Conservation (phyloP, 37 sponge, comb jelly and placozoan genomes). For the Petrosia ficiformis region DNA sequence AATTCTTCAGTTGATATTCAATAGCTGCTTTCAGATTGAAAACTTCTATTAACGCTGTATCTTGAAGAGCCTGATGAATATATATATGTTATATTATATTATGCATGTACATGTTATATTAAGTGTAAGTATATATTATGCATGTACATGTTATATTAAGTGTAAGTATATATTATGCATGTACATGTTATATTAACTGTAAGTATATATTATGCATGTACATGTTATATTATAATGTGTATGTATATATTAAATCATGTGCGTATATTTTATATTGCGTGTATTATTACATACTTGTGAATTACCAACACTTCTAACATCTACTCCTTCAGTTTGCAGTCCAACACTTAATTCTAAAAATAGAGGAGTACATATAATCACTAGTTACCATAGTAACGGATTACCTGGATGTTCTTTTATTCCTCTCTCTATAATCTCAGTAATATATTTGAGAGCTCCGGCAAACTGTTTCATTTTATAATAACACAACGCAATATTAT, state of each 20-base stretch:
- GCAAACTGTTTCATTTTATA: slow-evolving; percentile 91
- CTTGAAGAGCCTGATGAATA: slow-evolving; percentile 76
- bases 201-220: too few relatives aligned
- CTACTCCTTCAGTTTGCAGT: slow-evolving; percentile 93
- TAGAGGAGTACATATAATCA: not conserved
- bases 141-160: not conserved
- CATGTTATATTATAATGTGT: too few relatives aligned
- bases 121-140: not conserved
- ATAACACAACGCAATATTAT: slow-evolving; percentile 36
- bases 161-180: not conserved
- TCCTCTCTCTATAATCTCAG: slow-evolving; percentile 93
- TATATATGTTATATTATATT: not conserved
- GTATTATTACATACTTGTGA: slow-evolving; percentile 55
- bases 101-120: not conserved
- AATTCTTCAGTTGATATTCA: slow-evolving; percentile 97
- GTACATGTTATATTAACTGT: too few relatives aligned
- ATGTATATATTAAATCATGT: too few relatives aligned
- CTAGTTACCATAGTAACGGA: not conserved
- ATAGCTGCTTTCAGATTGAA: slow-evolving; percentile 98
- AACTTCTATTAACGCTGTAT: slow-evolving; percentile 94
- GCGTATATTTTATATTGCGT: too few relatives aligned
- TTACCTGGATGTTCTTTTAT: slow-evolving; percentile 89
- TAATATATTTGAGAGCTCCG: slow-evolving; percentile 86
- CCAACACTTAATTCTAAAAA: slow-evolving; percentile 92
- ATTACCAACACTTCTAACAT: slow-evolving; percentile 95